Evolutionary conservation across 2,113 vertebrate species (phyloP), one percentile per base, ranked within the genome.

Genomic region (Hipposideros armiger): DNA sequence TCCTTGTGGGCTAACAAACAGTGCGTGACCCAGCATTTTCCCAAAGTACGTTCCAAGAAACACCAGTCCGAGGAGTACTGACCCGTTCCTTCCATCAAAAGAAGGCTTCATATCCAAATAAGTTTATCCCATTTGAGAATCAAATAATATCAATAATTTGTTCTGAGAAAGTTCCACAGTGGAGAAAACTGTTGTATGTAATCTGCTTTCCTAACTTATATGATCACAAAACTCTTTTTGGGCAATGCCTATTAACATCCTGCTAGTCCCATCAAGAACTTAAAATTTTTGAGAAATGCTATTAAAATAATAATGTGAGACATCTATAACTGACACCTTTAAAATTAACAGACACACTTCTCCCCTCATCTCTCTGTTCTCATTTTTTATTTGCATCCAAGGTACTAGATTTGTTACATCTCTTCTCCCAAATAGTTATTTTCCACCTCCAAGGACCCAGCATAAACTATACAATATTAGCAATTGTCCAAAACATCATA

Each of bases 171-270:
- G 60, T 74, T 91, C 40, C 69, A 90, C 17, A 94, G 52, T 15
- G 78, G 93, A 91, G n/a, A 84, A 95, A 88, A 5, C 26, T 93
- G 40, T 0, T 85, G 19, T 76, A 87, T 78, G 52, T 93, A 81
- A 76, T 52, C 56, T n/a, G 67, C 20, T 80, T 78, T 17, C 54
- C 42, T 74, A 69, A 83, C 11, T 50, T 78, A 54, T 4, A 81
- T 5, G 10, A 64, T 87, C 81, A 74, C 30, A 84, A 80, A 87
- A 62, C 1, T 11, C 36, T 74, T 69, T 94, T 16, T 58, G 9
- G 81, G 47, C 54, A 54, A 74, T 20, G 40, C 8, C 28, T 70
- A 50, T 20, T 19, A 73, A 67, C 4, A 13, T 62, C 62, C 69
- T 84, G 66, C 54, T 80, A 50, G 16, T 72, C 64, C 24, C 30